Evolutionary conservation across 2,888 invertebrate genomes (phyloP), one percentile per base, ranked within the genome.

Genomic region (Marronus borbonicus): DNA sequence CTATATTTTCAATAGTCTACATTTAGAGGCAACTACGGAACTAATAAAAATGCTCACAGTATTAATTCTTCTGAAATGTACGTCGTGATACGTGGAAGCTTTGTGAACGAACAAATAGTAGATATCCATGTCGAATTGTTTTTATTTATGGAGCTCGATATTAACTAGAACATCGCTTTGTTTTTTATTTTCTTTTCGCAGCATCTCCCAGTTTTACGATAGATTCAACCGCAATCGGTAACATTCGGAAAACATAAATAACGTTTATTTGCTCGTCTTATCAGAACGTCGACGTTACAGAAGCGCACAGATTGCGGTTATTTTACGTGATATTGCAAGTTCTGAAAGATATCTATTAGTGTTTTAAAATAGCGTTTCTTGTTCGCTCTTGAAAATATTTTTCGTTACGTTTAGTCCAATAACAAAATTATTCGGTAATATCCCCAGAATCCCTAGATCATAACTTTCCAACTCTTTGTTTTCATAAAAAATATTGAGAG

Each of bases 241-340:
- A 31, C 55, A 58, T 20, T 31, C 31, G 28, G 62, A 62, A 62
- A 24, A 31, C 31, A 62, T 31, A 62, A 31, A 62, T 62, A 62
- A 62, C 62, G 28, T 62, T 62, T 58, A 58, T 62, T 62, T n/a
- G 28, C 62, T 62, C 28, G 24, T 58, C 55, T 58, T 58, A 58
- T 58, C 55, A 58, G 20, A 58, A 58, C 20, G n/a, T 58, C 20
- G 55, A 58, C 44, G 44, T 44, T 44, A 12, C 8, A 20, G 55
- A 20, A 3, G 55, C 4, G 24, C 20, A 20, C 55, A 58, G 20
- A 58, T 58, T 58, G 55, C 55, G 55, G 17, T 55, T 55, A 17
- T 55, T 55, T 55, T 8, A 55, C 55, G 20, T 24, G 55, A 58
- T 58, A 58, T 20, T 58, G 20, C 52, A 58, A 10, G 8, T 58